These are phyloP conservation scores for Octodon degus DNA, from an alignment of 2,113 vertebrate species.

Conservation along the genomic window DNA sequence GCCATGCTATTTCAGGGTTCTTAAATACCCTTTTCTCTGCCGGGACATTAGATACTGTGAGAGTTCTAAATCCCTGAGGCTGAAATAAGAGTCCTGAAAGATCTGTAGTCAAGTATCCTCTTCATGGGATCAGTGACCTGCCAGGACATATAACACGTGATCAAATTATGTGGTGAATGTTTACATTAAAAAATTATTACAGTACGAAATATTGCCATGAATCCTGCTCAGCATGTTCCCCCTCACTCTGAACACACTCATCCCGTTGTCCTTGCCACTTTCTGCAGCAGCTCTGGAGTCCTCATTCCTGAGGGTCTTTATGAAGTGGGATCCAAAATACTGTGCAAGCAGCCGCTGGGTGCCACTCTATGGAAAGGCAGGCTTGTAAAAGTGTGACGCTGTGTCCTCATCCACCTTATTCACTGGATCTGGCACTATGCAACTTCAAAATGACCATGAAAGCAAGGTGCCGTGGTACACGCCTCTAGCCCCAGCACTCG, in stretches of 20 bases:
- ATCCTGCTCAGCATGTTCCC: not conserved
- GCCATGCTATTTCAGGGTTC: constrained; percentile 56
- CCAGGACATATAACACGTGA: not conserved
- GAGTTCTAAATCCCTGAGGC: not conserved
- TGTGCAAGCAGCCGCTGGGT: too few species aligned
- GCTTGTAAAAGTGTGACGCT: not conserved
- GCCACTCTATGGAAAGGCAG: not conserved
- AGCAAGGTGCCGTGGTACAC: not conserved
- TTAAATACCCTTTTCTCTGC: constrained; percentile 60
- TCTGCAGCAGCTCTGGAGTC: not conserved
- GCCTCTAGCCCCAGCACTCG: not conserved
- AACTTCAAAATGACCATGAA: not conserved
- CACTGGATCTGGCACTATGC: not conserved
- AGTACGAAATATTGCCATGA: not conserved
- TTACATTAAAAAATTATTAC: not conserved
- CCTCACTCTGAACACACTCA: too few species aligned
- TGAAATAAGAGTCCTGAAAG: not conserved
- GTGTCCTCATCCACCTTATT: not conserved
- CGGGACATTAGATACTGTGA: not conserved
- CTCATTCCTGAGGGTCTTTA: not conserved
- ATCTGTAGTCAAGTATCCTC: not conserved
- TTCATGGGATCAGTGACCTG: not conserved
- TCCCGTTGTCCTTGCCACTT: not conserved
- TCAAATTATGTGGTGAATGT: not conserved
- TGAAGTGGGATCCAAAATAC: not conserved